These are phyloP conservation scores for Heterotis niloticus DNA, from an alignment of 2,113 vertebrate genomes.

Conservation along the genomic window DNA sequence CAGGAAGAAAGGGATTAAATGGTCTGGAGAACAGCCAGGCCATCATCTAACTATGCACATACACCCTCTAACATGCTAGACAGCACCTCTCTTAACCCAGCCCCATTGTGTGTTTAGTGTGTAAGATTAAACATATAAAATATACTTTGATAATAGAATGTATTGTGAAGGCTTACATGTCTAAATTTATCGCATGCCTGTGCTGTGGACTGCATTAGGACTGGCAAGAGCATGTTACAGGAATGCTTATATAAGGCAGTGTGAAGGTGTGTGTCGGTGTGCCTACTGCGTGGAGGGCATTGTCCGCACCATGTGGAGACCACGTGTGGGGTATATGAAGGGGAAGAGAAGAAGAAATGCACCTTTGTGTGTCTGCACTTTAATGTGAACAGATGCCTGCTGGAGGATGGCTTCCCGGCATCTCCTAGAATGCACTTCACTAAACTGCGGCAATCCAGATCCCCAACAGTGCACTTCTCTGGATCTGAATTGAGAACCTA, in stretches of 20 bases:
- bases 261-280: conserved; percentile 43
- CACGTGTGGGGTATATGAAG: conserved; percentile 51
- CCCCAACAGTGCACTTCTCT: conserved; percentile 21
- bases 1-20: conserved; percentile 44
- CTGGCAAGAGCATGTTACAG: background rate
- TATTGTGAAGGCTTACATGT: background rate
- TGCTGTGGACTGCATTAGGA: background rate
- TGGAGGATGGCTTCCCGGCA: conserved; percentile 32
- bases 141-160: background rate
- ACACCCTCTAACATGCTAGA: conserved; percentile 30
- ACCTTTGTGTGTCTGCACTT: conserved; percentile 51
- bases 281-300: conserved; percentile 37
- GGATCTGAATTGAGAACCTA: background rate
- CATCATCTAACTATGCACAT: conserved; percentile 21
- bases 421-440: conserved; percentile 12
- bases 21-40: conserved; percentile 42
- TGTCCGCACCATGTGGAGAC: conserved; percentile 59
- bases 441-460: conserved; percentile 5
- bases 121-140: conserved; percentile 5
- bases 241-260: conserved; percentile 18
- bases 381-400: conserved; percentile 45
- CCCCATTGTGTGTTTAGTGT: background rate
- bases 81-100: background rate
- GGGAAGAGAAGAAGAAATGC: conserved; percentile 44
- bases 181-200: background rate